phyloP scores from a whole-genome alignment of 1,140 invertebrate species.

The Lepidostoma basale region DNA sequence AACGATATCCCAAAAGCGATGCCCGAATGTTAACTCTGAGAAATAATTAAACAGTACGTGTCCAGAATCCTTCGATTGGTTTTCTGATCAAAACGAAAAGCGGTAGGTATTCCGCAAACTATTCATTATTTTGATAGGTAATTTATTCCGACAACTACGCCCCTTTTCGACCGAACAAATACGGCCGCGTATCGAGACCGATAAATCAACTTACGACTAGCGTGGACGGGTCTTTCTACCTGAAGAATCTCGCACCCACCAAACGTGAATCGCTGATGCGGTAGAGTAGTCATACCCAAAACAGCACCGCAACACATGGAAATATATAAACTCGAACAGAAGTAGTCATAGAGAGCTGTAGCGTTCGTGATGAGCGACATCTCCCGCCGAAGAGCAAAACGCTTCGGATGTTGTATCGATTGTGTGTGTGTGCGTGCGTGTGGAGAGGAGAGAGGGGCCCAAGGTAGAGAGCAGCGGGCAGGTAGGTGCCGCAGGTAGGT shows the following conservation, averaged over 20 bases:
- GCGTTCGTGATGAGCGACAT: no score
- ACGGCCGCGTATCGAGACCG: conserved; percentile 6
- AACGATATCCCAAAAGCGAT: background rate
- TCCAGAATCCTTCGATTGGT: background rate
- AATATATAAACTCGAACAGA: no score
- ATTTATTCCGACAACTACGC: conserved; percentile 24
- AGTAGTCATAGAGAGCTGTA: no score
- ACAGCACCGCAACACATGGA: no score
- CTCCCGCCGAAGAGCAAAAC: no score
- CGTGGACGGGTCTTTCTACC: background rate
- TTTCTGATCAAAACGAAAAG: background rate
- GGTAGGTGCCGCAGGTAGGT: conserved; percentile 2
- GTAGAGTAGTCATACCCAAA: no score
- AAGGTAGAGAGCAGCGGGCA: background rate
- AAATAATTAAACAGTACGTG: background rate
- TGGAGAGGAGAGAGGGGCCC: no score
- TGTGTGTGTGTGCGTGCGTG: no score
- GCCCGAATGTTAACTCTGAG: background rate
- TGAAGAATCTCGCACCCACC: no score
- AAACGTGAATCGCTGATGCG: no score
- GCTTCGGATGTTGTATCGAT: no score
- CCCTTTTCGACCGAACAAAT: conserved; percentile 22
- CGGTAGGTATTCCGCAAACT: background rate
- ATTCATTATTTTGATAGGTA: conserved; percentile 19
- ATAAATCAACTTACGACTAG: background rate